These are phyloP conservation scores for Pluvialis apricaria DNA, from an alignment of 2,113 vertebrate genomes.

Conservation along the genomic window DNA sequence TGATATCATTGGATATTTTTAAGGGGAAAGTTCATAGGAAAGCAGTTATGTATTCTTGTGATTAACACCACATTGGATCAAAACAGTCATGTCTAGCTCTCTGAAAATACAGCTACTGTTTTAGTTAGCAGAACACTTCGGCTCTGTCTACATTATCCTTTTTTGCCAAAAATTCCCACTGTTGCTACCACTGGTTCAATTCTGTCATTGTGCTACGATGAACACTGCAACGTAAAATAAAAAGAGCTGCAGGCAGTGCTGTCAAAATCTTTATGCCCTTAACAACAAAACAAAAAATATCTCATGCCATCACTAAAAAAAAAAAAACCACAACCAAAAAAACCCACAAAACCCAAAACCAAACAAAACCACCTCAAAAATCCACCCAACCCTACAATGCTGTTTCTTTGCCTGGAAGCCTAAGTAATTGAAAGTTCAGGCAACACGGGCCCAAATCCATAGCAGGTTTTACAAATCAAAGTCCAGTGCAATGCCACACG, in stretches of 20 bases:
- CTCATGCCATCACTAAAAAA: background rate
- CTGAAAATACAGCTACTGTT: constrained; percentile 59
- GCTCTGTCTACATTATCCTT: constrained; percentile 53
- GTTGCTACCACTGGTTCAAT: constrained; percentile 50
- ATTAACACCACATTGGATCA: constrained; percentile 61
- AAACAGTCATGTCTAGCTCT: constrained; percentile 64
- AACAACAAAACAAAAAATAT: background rate
- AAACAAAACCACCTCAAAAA: background rate
- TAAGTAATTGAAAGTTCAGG: background rate
- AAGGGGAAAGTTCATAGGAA: constrained; percentile 61
- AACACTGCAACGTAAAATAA: background rate
- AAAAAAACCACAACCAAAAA: background rate
- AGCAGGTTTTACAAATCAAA: background rate
- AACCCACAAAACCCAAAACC: background rate
- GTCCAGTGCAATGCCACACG: background rate
- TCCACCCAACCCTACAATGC: background rate
- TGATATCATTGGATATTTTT: constrained; percentile 58
- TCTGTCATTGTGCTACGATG: constrained; percentile 35
- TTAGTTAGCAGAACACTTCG: constrained; percentile 47
- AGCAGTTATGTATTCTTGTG: constrained; percentile 58
- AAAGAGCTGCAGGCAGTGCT: constrained; percentile 1
- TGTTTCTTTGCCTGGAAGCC: background rate
- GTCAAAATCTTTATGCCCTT: constrained; percentile 11
- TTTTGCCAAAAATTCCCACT: constrained; percentile 57
- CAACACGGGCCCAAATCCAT: background rate